Base-by-base conservation (phyloP, 2,888 invertebrate species). In the Aromia moschata region DNA sequence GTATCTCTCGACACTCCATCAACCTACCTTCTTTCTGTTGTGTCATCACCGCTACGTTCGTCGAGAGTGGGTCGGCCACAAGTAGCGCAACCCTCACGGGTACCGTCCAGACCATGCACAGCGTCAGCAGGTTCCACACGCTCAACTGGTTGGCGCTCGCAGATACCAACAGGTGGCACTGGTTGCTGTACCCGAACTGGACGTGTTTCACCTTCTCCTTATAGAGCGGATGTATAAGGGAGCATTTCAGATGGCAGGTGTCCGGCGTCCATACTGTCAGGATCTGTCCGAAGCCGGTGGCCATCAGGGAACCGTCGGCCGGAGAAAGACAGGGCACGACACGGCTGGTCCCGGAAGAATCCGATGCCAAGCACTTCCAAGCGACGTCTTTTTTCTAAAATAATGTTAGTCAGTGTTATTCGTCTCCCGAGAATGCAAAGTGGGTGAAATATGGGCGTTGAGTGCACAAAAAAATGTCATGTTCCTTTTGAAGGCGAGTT, bases 271-370 rank as follows among this genome's bases (percentile, higher is more conserved):
- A 93, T 16, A 91, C 78, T 0, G 92, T 92, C 41, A 92, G 75
- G 5, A 84, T 84, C 15, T 85, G 81, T 18, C 83, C 86, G 80
- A 89, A 93, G 7, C 86, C 86, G 10, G 89, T 88, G 2, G 87
- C 90, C 37, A 93, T 74, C 16, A 92, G 75, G 0, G 92, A 91
- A n/a, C 91, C 91, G 78, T 93, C 93, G 56, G 84, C n/a, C 82
- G 0, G 91, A 88, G 78, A 92, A 92, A 40, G 84, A 84, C 1
- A 87, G 81, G 36, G 85, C 83, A 14, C 83, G 82, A 15, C 88
- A 83, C 0, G 83, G 77, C 12, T 87, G 75, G 64, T 86, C 81
- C 47, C 87, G 83, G 70, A 89, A 92, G 56, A 80, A 84, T 0
- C 87, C 87, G 15, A 85, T 81, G 18, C 85, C 85, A 85, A 82